phyloP scores from a whole-genome alignment of 2,888 invertebrate genomes.

The Mimumesa dahlbomi region DNA sequence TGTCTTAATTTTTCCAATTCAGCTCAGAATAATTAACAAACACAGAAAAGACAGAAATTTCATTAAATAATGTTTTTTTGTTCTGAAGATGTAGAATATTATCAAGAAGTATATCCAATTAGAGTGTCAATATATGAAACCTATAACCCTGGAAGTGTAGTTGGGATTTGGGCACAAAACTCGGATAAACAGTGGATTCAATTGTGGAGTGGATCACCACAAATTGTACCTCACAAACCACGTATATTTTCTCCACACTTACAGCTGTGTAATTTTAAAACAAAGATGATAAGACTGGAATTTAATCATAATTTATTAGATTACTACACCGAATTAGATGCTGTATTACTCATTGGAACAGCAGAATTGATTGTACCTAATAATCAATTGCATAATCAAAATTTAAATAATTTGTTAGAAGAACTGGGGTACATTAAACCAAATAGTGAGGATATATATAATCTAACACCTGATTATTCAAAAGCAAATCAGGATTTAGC shows the following conservation, averaged over 20 bases:
- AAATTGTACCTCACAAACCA: slow-evolving; percentile 83
- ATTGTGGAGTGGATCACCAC: slow-evolving; percentile 89
- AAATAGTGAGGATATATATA: slow-evolving; percentile 70
- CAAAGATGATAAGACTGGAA: slow-evolving; percentile 87
- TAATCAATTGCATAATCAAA: slow-evolving; percentile 67
- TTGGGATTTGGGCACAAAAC: slow-evolving; percentile 88
- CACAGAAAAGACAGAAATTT: no score
- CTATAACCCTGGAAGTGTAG: slow-evolving; percentile 91
- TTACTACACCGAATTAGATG: slow-evolving; percentile 94
- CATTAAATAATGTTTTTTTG: slow-evolving; percentile 8
- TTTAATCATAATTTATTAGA: slow-evolving; percentile 90
- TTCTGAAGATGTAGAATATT: slow-evolving; percentile 84
- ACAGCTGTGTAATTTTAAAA: slow-evolving; percentile 74
- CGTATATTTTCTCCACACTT: slow-evolving; percentile 88
- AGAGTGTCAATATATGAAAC: slow-evolving; percentile 91
- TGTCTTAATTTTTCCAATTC: slow-evolving; percentile 14
- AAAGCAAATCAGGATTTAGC: slow-evolving; percentile 72
- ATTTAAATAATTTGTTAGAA: slow-evolving; percentile 72
- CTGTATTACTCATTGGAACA: slow-evolving; percentile 89
- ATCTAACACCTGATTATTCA: slow-evolving; percentile 75
- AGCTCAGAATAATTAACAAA: no score
- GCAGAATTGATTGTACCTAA: slow-evolving; percentile 78
- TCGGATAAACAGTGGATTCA: slow-evolving; percentile 84
- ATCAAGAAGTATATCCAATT: slow-evolving; percentile 85
- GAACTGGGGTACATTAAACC: slow-evolving; percentile 64